These are phyloP conservation scores for Cydia amplana DNA, from an alignment of 1,140 invertebrate genomes.

Conservation along the genomic window DNA sequence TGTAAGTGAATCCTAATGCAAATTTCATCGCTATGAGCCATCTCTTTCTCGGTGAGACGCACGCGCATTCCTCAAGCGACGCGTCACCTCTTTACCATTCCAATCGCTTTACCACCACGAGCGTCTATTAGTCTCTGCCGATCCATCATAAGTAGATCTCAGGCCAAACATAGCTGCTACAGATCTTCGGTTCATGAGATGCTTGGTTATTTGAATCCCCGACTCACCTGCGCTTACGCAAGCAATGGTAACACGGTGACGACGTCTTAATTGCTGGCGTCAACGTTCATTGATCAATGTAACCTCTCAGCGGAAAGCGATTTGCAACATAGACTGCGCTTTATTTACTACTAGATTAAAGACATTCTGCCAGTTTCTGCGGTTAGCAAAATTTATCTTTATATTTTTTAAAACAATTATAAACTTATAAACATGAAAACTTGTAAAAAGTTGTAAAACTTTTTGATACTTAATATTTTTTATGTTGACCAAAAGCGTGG, in stretches of 20 bases:
- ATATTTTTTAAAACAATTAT: not conserved
- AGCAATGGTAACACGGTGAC: slow-evolving; percentile 41
- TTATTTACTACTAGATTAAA: not conserved
- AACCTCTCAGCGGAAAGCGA: slow-evolving; percentile 44
- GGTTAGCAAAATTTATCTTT: not conserved
- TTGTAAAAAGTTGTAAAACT: no score
- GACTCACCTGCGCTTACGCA: not conserved
- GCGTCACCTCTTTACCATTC: slow-evolving; percentile 50
- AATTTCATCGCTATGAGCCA: not conserved
- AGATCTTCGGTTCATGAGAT: not conserved
- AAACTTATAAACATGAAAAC: no score
- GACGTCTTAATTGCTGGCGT: slow-evolving; percentile 58
- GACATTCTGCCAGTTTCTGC: not conserved
- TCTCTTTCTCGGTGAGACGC: slow-evolving; percentile 37
- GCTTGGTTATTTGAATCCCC: not conserved
- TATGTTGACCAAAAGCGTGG: no score
- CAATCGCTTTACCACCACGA: not conserved
- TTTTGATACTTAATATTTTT: no score
- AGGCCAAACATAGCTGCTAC: not conserved
- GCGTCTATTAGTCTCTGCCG: not conserved
- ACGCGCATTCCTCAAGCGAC: slow-evolving; percentile 53
- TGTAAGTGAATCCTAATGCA: not conserved
- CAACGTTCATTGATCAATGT: slow-evolving; percentile 53
- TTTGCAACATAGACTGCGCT: slow-evolving; percentile 17
- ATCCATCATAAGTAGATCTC: not conserved